Evolutionary conservation across 2,113 vertebrate species (phyloP), one percentile per base, ranked within the genome.

Genomic region (Climacteris rufus): DNA sequence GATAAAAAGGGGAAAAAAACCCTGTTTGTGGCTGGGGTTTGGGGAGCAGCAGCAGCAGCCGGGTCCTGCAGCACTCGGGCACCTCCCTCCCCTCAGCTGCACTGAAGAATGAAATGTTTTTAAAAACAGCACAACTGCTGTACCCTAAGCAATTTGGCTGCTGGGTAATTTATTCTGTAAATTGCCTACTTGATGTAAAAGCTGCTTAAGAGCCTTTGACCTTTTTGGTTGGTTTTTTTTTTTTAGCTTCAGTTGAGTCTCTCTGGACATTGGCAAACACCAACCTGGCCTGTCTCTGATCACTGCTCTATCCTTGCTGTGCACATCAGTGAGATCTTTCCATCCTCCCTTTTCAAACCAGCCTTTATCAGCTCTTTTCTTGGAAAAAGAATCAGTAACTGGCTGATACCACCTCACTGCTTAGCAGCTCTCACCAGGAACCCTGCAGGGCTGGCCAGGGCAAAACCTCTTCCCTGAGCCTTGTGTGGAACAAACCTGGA

Each of bases 21-120:
- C 30, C 20, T 6, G 14, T n/a, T 47, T 90, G 71, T 15, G 64
- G 78, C 8, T 59, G 44, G 50, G 68, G 59, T 53, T 72, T 42
- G 72, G 15, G n/a, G n/a, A n/a, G n/a, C n/a, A n/a, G n/a, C n/a
- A n/a, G n/a, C n/a, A n/a, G 64, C 61, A 47, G 45, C 5, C 0
- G 3, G 31, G 71, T 35, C 54, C 71, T 4, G 1, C 39, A 10
- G 66, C 0, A 0, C 15, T 27, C 1, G 0, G 40, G 75, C 23
- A 71, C 17, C 25, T 66, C 65, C 75, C 40, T 69, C 31, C n/a
- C 59, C 56, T 84, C 69, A 33, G 74, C 45, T 8, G 23, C 21
- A 2, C 52, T 13, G 33, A 15, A 50, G 61, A 16, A 47, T 20
- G 7, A 7, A 9, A 49, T 47, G 57, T 21, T 85, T 76, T 47